Percentiles rank a stretch among this genome's conserved stretches.
These are phyloP conservation scores for Maniola jurtina DNA, from an alignment of 1,140 invertebrate species.

Conservation along the genomic window DNA sequence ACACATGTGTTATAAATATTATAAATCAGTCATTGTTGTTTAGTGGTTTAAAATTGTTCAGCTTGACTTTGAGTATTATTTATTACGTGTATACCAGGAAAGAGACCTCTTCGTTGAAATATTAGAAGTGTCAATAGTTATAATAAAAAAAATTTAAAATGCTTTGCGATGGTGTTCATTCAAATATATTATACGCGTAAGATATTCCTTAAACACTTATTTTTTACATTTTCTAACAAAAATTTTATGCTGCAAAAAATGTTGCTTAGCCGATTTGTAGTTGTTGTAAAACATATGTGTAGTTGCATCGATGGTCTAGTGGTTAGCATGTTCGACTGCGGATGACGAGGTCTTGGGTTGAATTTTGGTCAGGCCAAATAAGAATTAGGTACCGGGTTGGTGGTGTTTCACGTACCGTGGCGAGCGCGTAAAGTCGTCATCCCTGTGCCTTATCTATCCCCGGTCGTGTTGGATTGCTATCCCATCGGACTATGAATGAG, in stretches of 20 bases:
- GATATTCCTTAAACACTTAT: not conserved
- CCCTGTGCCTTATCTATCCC: no score
- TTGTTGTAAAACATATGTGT: no score
- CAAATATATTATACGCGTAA: slow-evolving; percentile 31
- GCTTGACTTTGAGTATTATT: not conserved
- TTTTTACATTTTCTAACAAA: not conserved
- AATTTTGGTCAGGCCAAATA: no score
- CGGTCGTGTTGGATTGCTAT: no score
- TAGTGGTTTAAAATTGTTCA: not conserved
- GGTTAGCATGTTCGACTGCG: no score
- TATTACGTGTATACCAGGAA: not conserved
- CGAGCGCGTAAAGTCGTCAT: no score
- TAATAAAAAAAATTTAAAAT: slow-evolving; percentile 16
- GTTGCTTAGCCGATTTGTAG: not conserved
- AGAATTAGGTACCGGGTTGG: no score
- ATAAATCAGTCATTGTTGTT: not conserved
- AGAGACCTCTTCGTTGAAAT: not conserved
- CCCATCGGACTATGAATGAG: no score
- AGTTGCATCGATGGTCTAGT: no score
- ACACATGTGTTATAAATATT: not conserved
- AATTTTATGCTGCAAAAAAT: not conserved
- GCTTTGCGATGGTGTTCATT: slow-evolving; percentile 27
- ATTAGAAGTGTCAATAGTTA: not conserved
- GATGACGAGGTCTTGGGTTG: no score
- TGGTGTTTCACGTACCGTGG: no score